Conservation (phyloP, 2,113 vertebrate species). For the Pelecanoides urinatrix region DNA sequence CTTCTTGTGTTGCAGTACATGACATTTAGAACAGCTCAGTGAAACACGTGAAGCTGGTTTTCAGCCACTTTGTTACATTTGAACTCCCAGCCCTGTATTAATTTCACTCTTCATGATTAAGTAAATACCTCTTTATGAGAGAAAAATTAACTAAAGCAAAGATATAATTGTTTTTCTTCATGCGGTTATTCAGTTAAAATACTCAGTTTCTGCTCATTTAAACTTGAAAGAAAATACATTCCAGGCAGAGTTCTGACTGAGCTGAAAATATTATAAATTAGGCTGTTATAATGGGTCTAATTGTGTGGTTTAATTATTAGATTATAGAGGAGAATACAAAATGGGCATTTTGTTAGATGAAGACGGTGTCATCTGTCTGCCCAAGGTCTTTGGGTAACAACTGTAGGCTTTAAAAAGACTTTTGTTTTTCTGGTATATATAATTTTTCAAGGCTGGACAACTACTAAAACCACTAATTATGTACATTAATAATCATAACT, state of each 20-base stretch:
- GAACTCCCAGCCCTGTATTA: slow-evolving; percentile 1
- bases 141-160: slow-evolving; percentile 50
- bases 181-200: slow-evolving; percentile 50
- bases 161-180: slow-evolving; percentile 54
- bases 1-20: accelerated
- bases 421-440: background rate
- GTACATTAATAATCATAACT: background rate
- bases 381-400: background rate
- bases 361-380: background rate
- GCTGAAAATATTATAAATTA: slow-evolving; percentile 45
- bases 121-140: slow-evolving; percentile 24
- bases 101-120: slow-evolving; percentile 47
- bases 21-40: background rate
- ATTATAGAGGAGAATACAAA: background rate
- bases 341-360: slow-evolving; percentile 29
- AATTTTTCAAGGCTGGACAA: background rate
- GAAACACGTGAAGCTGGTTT: background rate
- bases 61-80: background rate
- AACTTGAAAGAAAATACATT: slow-evolving; percentile 59
- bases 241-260: slow-evolving; percentile 27
- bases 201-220: slow-evolving; percentile 39
- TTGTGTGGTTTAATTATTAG: slow-evolving; percentile 51
- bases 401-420: background rate
- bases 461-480: background rate
- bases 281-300: background rate